Evolutionary conservation across 2,797 vertebrate genomes (phyloP).

Genomic region (Chelidonichthys spinosus): DNA sequence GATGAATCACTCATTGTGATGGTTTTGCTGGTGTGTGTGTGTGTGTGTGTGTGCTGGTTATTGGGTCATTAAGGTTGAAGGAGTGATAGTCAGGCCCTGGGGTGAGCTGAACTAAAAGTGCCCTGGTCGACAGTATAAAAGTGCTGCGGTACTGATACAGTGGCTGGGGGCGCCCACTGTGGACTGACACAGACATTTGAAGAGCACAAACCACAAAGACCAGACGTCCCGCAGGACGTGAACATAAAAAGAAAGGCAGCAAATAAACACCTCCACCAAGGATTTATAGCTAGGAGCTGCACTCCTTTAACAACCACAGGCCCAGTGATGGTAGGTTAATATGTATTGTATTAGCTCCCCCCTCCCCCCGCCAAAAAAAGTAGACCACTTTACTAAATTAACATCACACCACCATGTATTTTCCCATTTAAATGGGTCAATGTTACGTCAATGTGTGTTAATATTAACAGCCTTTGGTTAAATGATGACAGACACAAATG

Average conservation of each 20-base stretch:
- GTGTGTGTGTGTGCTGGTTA: constrained; percentile 13
- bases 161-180: constrained; percentile 15
- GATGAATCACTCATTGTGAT: constrained; percentile 66
- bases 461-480: no score
- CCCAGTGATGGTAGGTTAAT: not conserved
- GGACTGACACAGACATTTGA: constrained; percentile 24
- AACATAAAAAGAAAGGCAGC: not conserved
- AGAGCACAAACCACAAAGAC: constrained; percentile 20
- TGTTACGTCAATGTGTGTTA: no score
- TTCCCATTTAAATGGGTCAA: no score
- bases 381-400: no score
- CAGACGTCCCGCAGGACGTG: not conserved
- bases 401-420: no score
- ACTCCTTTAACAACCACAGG: not conserved
- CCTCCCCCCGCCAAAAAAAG: no score
- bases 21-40: constrained; percentile 22
- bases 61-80: constrained; percentile 59
- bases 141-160: constrained; percentile 34
- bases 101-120: constrained; percentile 53
- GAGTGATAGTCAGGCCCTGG: constrained; percentile 55
- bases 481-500: no score
- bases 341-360: not conserved
- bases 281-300: not conserved
- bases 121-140: constrained; percentile 48
- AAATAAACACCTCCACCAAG: not conserved